These are phyloP conservation scores for Drepana arcuata DNA, from an alignment of 1,140 invertebrate genomes.

Conservation along the genomic window DNA sequence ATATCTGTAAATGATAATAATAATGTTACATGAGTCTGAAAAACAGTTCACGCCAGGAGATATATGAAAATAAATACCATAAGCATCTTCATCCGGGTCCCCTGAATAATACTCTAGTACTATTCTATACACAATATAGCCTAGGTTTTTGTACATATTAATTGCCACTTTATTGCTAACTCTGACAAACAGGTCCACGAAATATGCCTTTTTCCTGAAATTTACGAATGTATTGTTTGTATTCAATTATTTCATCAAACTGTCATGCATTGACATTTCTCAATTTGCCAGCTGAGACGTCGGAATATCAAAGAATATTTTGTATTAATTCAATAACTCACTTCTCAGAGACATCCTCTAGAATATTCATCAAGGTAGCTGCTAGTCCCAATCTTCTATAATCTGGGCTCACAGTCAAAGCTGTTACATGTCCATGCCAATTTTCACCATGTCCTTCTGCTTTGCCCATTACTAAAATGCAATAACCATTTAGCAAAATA, in stretches of 20 bases:
- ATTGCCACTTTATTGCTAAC: constrained; percentile 98
- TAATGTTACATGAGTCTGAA: too few species aligned
- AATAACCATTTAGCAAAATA: too few species aligned
- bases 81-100: constrained; percentile 98
- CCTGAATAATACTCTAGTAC: constrained; percentile 98
- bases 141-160: constrained; percentile 96
- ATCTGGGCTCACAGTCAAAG: constrained; percentile 95
- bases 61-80: too few species aligned
- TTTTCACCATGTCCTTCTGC: constrained; percentile 95
- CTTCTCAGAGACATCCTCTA: constrained; percentile 98
- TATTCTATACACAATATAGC: constrained; percentile 97
- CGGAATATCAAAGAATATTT: too few species aligned
- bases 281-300: too few species aligned
- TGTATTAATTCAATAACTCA: constrained; percentile 51
- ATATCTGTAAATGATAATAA: constrained; percentile 85
- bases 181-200: constrained; percentile 99
- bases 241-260: neutral
- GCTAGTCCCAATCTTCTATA: constrained; percentile 93
- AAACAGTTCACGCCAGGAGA: too few species aligned
- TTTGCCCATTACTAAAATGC: constrained; percentile 95
- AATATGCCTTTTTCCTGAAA: constrained; percentile 94
- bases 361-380: constrained; percentile 93
- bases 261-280: neutral
- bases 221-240: too few species aligned
- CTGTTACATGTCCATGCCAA: constrained; percentile 99